Percentiles rank a stretch among this genome's conserved stretches.
phyloP scores from a whole-genome alignment of 2,797 vertebrate genomes.

The Xiphophorus birchmanni region DNA sequence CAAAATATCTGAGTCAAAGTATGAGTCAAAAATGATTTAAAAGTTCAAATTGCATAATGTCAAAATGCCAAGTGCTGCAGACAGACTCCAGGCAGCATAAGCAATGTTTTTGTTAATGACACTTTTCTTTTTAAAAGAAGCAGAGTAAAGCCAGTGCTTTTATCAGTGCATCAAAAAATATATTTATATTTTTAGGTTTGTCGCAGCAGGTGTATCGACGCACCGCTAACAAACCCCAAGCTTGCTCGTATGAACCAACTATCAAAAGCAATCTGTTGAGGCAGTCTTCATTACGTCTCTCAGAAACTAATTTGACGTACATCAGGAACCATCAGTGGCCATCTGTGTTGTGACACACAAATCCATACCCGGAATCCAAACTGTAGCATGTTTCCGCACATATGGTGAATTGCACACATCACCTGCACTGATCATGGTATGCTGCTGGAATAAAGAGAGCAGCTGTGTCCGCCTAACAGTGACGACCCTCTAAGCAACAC shows the following conservation, averaged over 20 bases:
- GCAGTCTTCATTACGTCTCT: constrained; percentile 10
- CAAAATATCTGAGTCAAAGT: constrained; percentile 10
- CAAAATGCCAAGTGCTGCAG: constrained; percentile 26
- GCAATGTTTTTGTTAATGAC: not conserved
- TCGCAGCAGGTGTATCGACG: constrained; percentile 35
- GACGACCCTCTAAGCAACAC: constrained; percentile 34
- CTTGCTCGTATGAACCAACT: constrained; percentile 6
- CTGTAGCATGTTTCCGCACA: constrained; percentile 31
- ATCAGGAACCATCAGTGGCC: constrained; percentile 29
- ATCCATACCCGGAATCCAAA: constrained; percentile 28
- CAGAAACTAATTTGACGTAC: constrained; percentile 24
- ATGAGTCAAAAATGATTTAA: not conserved
- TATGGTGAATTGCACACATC: constrained; percentile 23
- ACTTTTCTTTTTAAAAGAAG: constrained; percentile 1
- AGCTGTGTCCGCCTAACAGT: constrained; percentile 15
- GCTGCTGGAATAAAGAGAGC: constrained; percentile 27
- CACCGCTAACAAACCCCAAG: constrained; percentile 21
- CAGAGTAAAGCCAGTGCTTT: constrained; percentile 2
- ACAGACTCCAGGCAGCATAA: constrained; percentile 1
- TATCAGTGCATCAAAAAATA: constrained; percentile 11
- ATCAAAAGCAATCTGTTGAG: constrained; percentile 27
- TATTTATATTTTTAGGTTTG: constrained; percentile 25
- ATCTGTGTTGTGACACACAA: constrained; percentile 32
- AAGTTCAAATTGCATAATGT: constrained; percentile 3
- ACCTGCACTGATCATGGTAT: constrained; percentile 27